Evolutionary conservation across 2,888 invertebrate genomes (phyloP), one percentile per base, ranked within the genome.

Genomic region (Spodoptera picta): DNA sequence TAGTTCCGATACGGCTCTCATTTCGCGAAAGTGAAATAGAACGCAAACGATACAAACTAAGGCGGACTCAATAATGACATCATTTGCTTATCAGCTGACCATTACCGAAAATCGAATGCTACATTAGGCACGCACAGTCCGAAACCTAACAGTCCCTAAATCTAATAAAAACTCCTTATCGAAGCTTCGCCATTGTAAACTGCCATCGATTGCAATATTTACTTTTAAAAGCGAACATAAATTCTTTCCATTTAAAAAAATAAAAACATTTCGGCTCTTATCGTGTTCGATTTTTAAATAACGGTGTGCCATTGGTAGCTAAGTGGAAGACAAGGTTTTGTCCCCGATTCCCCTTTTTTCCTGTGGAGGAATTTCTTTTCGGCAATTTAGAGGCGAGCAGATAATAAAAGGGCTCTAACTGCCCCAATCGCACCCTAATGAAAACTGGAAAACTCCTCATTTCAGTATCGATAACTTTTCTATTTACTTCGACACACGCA

Each of bases 371-470:
- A 92, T 92, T 95, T 92, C 92, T 93, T 92, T 94, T 94, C 86
- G 91, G 92, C 92, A 95, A 95, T 95, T 95, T 93, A 93, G 88
- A 94, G 90, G 88, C 92, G 89, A 91, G 92, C 86, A 92, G 94
- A 95, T 95, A 95, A 95, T 95, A 95, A 95, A 95, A 94, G 92
- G 95, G 93, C 94, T 93, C 93, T 94, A 94, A 95, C 92, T 93
- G 93, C 90, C 87, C 82, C 90, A 87, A 92, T 92, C 90, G 90
- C 90, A 87, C 93, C 91, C 91, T 94, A 94, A 94, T 94, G 94
- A 94, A 94, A 94, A 92, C 89, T 92, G 88, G 87, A 88, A 89
- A 91, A 89, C 88, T 92, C 90, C 84, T 90, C 87, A 91, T 92
- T 93, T 88, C 89, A 88, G 88, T 90, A 92, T 92, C 90, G 89